Evolutionary conservation across 2,113 vertebrate species (phyloP).

Genomic region (Urocynchramus pylzowi): DNA sequence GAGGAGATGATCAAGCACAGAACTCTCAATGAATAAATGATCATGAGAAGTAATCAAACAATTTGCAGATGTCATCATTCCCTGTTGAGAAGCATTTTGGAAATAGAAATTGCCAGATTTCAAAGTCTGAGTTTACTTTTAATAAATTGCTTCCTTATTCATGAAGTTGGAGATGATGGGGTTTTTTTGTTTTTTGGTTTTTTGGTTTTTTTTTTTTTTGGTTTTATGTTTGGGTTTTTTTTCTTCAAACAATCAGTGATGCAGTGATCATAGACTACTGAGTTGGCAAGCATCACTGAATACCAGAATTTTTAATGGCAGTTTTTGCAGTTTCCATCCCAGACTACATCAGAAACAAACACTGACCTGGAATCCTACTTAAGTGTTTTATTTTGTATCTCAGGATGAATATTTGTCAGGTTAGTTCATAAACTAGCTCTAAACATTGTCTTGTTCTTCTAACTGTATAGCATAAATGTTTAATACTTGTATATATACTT

Average conservation of each 20-base stretch:
- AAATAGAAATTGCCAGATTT: slow-evolving; percentile 31
- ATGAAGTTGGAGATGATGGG: neutral
- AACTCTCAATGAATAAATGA: slow-evolving; percentile 28
- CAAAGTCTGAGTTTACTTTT: neutral
- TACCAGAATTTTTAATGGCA: neutral
- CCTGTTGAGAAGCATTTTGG: neutral
- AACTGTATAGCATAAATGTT: slow-evolving; percentile 7
- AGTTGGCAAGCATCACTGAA: neutral
- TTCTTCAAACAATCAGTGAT: neutral
- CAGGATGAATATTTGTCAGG: neutral
- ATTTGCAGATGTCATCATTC: slow-evolving; percentile 35
- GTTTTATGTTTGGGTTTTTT: neutral
- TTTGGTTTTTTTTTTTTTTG: neutral
- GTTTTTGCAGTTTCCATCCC: neutral
- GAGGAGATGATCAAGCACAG: neutral
- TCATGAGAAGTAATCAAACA: slow-evolving; percentile 29
- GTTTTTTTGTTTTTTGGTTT: neutral
- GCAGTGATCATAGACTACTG: neutral
- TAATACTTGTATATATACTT: neutral
- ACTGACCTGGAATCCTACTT: neutral
- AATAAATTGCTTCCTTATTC: slow-evolving; percentile 10
- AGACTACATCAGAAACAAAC: neutral
- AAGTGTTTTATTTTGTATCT: neutral
- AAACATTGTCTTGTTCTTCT: slow-evolving; percentile 15
- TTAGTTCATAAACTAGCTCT: slow-evolving; percentile 12